These are phyloP conservation scores for Mus minutoides DNA, from an alignment of 2,797 vertebrate species.

Conservation along the genomic window DNA sequence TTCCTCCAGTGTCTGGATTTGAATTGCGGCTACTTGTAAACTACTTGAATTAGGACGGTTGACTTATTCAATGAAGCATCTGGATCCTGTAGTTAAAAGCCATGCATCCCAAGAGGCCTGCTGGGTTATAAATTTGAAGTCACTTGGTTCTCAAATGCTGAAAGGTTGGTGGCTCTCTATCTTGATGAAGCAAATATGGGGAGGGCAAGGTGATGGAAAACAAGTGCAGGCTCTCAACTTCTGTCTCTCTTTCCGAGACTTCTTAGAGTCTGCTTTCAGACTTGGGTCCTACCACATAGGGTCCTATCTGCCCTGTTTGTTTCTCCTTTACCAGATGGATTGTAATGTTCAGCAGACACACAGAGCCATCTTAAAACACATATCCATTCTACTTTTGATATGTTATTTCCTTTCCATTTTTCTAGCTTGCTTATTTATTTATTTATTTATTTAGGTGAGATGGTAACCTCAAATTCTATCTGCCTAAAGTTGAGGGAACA, in stretches of 20 bases:
- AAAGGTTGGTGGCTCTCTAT: neutral
- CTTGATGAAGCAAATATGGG: neutral
- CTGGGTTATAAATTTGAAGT: neutral
- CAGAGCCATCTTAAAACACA: neutral
- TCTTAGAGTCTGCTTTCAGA: neutral
- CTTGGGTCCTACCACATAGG: neutral
- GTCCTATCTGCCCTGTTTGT: no score
- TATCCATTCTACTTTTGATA: neutral
- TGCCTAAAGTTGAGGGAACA: neutral
- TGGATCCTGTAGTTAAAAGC: neutral
- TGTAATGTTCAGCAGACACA: neutral
- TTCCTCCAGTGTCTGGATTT: neutral
- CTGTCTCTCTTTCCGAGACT: neutral
- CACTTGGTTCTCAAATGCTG: neutral
- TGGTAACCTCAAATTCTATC: neutral
- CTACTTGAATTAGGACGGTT: neutral
- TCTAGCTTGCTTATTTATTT: neutral
- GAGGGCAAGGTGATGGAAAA: neutral
- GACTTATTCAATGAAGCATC: neutral
- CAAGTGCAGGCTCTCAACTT: neutral
- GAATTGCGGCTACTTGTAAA: slow-evolving; percentile 8
- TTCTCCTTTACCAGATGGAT: neutral
- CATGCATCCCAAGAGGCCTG: neutral
- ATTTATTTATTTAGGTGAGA: neutral
- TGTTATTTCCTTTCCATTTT: slow-evolving; percentile 34